These are phyloP conservation scores for Azorinus chamasolen DNA, from an alignment of 2,888 invertebrate species.

Conservation along the genomic window DNA sequence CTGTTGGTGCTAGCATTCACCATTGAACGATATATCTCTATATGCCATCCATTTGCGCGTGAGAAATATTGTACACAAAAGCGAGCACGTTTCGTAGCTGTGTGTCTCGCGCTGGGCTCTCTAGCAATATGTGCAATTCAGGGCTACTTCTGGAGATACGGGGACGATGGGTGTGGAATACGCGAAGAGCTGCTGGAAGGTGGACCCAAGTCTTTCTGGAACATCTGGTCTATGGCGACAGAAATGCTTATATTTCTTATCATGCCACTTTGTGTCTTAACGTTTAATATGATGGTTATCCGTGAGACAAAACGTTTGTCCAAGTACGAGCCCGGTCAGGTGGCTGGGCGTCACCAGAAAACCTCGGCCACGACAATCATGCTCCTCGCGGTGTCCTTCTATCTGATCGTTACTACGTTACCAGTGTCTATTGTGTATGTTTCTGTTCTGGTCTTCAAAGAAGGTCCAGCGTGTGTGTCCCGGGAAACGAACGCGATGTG, in stretches of 20 bases:
- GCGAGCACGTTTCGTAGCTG: slow-evolving; percentile 80
- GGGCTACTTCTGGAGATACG: slow-evolving; percentile 83
- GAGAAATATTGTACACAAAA: slow-evolving; percentile 82
- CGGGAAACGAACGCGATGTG: slow-evolving; percentile 72
- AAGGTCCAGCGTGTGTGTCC: slow-evolving; percentile 59
- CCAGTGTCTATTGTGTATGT: slow-evolving; percentile 83
- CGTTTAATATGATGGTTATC: slow-evolving; percentile 85
- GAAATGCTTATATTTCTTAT: slow-evolving; percentile 84
- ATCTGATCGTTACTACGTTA: slow-evolving; percentile 83
- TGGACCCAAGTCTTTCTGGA: slow-evolving; percentile 77
- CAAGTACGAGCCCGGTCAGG: slow-evolving; percentile 69
- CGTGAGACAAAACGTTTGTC: slow-evolving; percentile 79
- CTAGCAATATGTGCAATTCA: slow-evolving; percentile 80
- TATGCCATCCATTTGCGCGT: slow-evolving; percentile 85
- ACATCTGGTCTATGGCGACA: slow-evolving; percentile 83
- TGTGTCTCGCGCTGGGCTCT: slow-evolving; percentile 72
- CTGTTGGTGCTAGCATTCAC: slow-evolving; percentile 85
- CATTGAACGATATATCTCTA: slow-evolving; percentile 85
- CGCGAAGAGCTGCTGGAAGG: slow-evolving; percentile 70
- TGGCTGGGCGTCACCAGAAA: slow-evolving; percentile 64
- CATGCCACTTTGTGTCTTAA: slow-evolving; percentile 83
- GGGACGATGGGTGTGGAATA: slow-evolving; percentile 71
- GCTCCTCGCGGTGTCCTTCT: slow-evolving; percentile 85
- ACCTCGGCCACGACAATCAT: slow-evolving; percentile 85
- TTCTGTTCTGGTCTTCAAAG: slow-evolving; percentile 74